Conservation (phyloP, 2,888 invertebrate genomes). For the Cordilura impudica region DNA sequence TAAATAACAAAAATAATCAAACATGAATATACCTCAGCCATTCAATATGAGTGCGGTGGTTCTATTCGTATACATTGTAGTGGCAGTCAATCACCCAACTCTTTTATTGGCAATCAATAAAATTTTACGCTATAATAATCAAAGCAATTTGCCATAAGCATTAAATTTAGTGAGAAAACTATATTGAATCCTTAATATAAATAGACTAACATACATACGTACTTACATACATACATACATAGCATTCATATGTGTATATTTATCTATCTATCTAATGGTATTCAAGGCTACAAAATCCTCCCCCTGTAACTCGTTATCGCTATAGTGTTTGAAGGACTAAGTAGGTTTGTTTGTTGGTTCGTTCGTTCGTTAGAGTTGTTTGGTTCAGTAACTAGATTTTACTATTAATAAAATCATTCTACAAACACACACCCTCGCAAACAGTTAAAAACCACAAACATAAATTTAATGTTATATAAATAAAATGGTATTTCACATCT, state of each 20-base stretch:
- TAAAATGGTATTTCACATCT: conserved; percentile 1
- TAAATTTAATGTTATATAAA: conserved; percentile 37
- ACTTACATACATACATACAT: too few species aligned
- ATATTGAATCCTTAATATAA: not conserved
- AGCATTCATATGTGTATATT: too few species aligned
- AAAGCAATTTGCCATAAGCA: conserved; percentile 75
- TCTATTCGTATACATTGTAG: not conserved
- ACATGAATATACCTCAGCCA: conserved; percentile 1
- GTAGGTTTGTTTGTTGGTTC: conserved; percentile 7
- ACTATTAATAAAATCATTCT: conserved; percentile 1
- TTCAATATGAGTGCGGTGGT: not conserved
- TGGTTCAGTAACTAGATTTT: conserved; percentile 19
- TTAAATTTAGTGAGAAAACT: conserved; percentile 69
- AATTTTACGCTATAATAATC: conserved; percentile 76
- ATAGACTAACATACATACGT: too few species aligned
- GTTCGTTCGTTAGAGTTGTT: not conserved
- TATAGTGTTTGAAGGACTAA: conserved; percentile 22
- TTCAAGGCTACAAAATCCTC: conserved; percentile 36
- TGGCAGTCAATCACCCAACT: conserved; percentile 53
- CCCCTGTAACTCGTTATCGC: conserved; percentile 9
- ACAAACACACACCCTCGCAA: not conserved
- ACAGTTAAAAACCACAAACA: not conserved
- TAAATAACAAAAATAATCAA: conserved; percentile 50
- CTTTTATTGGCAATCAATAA: conserved; percentile 74
- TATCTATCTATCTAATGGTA: conserved; percentile 4